Percentiles rank a stretch among this genome's conserved stretches.
phyloP scores from a whole-genome alignment of 2,113 vertebrate genomes.

The Morone saxatilis region DNA sequence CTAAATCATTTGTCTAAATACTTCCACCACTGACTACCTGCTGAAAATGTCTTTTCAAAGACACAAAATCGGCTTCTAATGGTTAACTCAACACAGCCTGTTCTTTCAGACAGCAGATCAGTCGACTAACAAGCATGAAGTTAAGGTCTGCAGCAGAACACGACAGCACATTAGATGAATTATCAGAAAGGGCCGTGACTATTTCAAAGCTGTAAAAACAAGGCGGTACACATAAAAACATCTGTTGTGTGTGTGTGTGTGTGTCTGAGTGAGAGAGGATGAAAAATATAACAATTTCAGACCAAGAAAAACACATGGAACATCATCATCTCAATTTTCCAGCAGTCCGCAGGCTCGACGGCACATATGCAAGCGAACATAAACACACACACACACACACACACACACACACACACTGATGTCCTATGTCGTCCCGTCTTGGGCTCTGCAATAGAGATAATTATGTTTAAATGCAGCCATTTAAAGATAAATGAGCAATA shows the following conservation, averaged over 20 bases:
- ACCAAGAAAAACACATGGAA: constrained; percentile 64
- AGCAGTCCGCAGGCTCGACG: constrained; percentile 41
- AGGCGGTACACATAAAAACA: constrained; percentile 65
- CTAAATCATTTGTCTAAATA: neutral
- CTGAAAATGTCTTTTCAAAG: constrained; percentile 8
- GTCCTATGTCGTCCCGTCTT: constrained; percentile 69
- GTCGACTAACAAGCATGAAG: constrained; percentile 64
- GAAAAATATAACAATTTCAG: constrained; percentile 60
- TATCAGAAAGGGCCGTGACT: constrained; percentile 57
- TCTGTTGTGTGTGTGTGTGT: constrained; percentile 63
- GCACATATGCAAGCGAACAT: constrained; percentile 50
- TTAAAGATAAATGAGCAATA: constrained; percentile 85
- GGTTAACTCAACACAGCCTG: constrained; percentile 17
- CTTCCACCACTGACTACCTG: neutral
- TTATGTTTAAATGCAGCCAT: constrained; percentile 81
- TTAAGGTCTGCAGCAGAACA: constrained; percentile 59
- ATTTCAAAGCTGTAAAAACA: constrained; percentile 80
- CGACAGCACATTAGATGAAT: constrained; percentile 67
- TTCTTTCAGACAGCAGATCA: constrained; percentile 42
- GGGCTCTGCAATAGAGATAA: constrained; percentile 80
- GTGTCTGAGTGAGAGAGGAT: constrained; percentile 6
- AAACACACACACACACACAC: constrained; percentile 47
- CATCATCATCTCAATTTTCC: constrained; percentile 71
- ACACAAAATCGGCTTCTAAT: constrained; percentile 1
- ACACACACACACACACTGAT: constrained; percentile 68